Evolutionary conservation across 2,113 vertebrate genomes (phyloP).

Genomic region (Crotalus helleri): DNA sequence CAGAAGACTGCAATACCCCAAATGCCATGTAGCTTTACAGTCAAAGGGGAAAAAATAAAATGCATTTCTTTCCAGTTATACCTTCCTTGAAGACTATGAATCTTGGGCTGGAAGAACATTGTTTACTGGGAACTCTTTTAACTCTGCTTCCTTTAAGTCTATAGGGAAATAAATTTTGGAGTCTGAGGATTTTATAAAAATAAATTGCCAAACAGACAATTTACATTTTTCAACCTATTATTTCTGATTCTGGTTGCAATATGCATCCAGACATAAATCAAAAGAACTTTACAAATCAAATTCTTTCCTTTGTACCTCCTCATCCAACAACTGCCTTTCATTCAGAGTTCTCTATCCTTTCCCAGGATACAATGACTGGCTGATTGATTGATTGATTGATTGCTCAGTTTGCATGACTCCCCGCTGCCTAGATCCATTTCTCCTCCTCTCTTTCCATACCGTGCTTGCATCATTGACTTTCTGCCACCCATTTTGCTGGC

Average conservation of each 20-base stretch:
- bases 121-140: conserved; percentile 18
- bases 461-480: conserved; percentile 81
- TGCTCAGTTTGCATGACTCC: conserved; percentile 62
- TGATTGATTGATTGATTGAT: conserved; percentile 73
- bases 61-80: conserved; percentile 16
- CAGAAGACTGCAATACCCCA: not conserved
- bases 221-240: conserved; percentile 40
- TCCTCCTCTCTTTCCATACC: conserved; percentile 45
- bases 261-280: conserved; percentile 51
- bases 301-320: conserved; percentile 39
- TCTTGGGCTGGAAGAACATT: not conserved
- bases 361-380: conserved; percentile 58
- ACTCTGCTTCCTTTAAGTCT: conserved; percentile 3
- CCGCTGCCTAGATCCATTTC: conserved; percentile 61
- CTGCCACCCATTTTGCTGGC: conserved; percentile 80
- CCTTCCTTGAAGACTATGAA: conserved; percentile 29
- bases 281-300: conserved; percentile 55
- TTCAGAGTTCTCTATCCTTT: conserved; percentile 58
- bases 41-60: not conserved
- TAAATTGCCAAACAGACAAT: conserved; percentile 42
- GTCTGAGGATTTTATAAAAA: conserved; percentile 30
- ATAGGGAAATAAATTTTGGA: conserved; percentile 39
- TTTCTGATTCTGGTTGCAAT: conserved; percentile 36
- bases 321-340: conserved; percentile 51
- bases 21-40: conserved; percentile 6